A percentile compares a stretch with the other conserved stretches of the same genome.
Evolutionary conservation across 2,113 vertebrate genomes (phyloP).

Genomic region (Cervus canadensis): DNA sequence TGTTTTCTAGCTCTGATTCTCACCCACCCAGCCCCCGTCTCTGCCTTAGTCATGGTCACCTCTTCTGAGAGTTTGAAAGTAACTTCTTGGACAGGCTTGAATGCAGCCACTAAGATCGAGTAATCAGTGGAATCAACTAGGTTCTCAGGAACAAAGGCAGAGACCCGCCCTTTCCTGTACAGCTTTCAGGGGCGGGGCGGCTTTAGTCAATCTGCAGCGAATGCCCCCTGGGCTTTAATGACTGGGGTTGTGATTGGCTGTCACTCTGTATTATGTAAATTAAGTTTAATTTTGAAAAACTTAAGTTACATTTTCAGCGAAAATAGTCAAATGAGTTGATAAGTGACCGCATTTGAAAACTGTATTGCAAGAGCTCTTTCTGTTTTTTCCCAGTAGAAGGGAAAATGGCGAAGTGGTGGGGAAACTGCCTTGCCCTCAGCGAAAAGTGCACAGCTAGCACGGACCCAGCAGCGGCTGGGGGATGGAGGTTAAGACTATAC

Average conservation of each 20-base stretch:
- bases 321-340: no score
- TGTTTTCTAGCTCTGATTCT: background rate
- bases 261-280: no score
- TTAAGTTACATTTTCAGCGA: no score
- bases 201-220: no score
- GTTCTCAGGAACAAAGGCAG: background rate
- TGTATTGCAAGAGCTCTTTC: no score
- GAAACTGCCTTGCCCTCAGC: background rate
- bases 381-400: no score
- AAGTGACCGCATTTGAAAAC: no score
- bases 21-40: no score
- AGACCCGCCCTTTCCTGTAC: background rate
- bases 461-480: fast-evolving
- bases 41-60: background rate
- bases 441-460: fast-evolving
- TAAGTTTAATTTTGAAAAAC: no score
- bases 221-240: no score
- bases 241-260: no score
- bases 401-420: background rate
- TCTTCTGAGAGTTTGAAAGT: background rate
- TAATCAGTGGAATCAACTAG: background rate
- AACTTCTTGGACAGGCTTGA: background rate
- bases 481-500: fast-evolving
- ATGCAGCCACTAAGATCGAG: background rate
- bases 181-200: background rate